These are phyloP conservation scores for Sinocyclocheilus rhinocerous DNA, from an alignment of 2,113 vertebrate genomes.

Conservation along the genomic window DNA sequence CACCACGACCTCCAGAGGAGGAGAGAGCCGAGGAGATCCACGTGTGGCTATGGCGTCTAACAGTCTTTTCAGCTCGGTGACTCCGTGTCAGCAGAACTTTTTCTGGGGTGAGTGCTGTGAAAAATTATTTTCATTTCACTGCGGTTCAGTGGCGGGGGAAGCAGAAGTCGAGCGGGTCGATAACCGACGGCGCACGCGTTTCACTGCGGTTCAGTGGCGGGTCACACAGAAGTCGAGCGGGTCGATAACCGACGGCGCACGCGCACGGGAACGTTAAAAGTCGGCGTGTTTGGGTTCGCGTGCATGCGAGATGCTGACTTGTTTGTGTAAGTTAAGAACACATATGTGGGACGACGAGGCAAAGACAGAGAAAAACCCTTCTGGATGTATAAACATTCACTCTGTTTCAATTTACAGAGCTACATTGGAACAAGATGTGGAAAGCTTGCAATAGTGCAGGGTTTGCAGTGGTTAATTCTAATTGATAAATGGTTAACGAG, in stretches of 20 bases:
- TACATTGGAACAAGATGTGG: slow-evolving; percentile 78
- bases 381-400: slow-evolving; percentile 73
- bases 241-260: slow-evolving; percentile 34
- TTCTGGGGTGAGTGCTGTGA: slow-evolving; percentile 95
- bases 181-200: slow-evolving; percentile 1
- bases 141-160: slow-evolving; percentile 52
- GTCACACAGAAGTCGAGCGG: slow-evolving; percentile 46
- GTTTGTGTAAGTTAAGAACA: slow-evolving; percentile 73
- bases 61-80: slow-evolving; percentile 99
- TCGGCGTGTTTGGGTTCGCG: slow-evolving; percentile 68
- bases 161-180: slow-evolving; percentile 48
- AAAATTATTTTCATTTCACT: slow-evolving; percentile 45
- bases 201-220: no score
- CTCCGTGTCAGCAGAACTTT: slow-evolving; percentile 99
- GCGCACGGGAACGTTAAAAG: slow-evolving; percentile 46
- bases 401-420: slow-evolving; percentile 69
- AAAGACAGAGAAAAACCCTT: slow-evolving; percentile 62
- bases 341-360: slow-evolving; percentile 69
- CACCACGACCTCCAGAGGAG: slow-evolving; percentile 83
- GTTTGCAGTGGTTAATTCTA: slow-evolving; percentile 18
- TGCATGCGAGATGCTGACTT: slow-evolving; percentile 75
- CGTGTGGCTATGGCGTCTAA: slow-evolving; percentile 87
- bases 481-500: slow-evolving; percentile 20
- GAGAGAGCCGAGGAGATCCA: slow-evolving; percentile 71
- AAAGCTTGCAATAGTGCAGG: slow-evolving; percentile 50